phyloP scores from a whole-genome alignment of 2,113 vertebrate genomes.

The Pomatostomus ruficeps region DNA sequence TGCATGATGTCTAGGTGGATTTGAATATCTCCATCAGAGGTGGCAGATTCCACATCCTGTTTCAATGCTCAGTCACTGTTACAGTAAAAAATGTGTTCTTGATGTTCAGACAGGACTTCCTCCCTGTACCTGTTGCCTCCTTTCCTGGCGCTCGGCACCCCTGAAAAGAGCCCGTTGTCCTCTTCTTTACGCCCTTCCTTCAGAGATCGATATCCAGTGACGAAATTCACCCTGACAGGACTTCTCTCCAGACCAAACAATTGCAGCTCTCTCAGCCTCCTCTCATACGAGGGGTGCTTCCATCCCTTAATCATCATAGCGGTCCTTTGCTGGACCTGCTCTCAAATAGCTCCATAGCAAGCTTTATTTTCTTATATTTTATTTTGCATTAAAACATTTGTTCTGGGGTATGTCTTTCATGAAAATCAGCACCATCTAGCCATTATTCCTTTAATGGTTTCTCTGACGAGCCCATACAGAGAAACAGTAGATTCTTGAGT shows the following conservation, averaged over 20 bases:
- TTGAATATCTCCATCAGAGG: not conserved
- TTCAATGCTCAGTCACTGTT: not conserved
- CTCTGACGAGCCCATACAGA: not conserved
- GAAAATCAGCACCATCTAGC: not conserved
- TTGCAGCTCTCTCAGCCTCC: not conserved
- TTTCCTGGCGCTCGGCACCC: not conserved
- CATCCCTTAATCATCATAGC: not conserved
- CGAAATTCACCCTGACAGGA: not conserved
- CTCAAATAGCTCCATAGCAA: not conserved
- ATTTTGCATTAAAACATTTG: not conserved
- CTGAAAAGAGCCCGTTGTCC: not conserved
- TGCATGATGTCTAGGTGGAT: not conserved
- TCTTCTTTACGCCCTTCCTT: not conserved
- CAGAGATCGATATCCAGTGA: not conserved
- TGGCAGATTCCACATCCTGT: not conserved
- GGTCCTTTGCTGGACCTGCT: not conserved
- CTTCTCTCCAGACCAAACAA: not conserved
- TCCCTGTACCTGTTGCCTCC: not conserved
- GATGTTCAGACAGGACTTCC: not conserved
- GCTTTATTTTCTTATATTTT: not conserved
- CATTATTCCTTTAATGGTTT: not conserved
- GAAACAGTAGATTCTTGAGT: not conserved
- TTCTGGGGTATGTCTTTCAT: not conserved
- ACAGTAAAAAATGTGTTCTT: not conserved
- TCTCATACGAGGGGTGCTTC: not conserved